A percentile compares a stretch with the other conserved stretches of the same genome.
Conservation (phyloP, 2,113 vertebrate species). For the Sphyrna mokarran region DNA sequence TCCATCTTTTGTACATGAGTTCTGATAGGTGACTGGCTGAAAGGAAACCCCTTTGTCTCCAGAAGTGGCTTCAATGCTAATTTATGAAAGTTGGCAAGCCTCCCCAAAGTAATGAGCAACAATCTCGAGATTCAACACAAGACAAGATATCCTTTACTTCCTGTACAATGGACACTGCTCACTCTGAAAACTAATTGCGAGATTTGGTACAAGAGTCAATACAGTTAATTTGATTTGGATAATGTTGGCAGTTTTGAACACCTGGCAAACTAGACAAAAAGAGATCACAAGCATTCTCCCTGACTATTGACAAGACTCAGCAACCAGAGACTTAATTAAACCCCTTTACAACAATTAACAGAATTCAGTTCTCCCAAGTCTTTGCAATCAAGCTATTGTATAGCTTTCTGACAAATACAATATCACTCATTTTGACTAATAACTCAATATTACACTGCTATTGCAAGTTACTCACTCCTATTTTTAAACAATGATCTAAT, state of each 20-base stretch:
- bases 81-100: neutral
- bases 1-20: neutral
- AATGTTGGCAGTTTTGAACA: neutral
- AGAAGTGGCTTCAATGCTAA: neutral
- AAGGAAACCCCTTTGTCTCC: neutral
- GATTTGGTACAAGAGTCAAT: neutral
- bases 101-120: neutral
- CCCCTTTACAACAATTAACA: neutral
- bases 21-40: slow-evolving; percentile 5
- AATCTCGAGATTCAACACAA: neutral
- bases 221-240: neutral
- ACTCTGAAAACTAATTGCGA: neutral
- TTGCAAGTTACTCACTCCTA: neutral
- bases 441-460: neutral
- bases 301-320: neutral
- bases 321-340: neutral
- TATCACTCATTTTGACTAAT: neutral
- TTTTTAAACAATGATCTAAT: neutral
- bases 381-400: neutral
- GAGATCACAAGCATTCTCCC: neutral
- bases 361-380: neutral
- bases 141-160: neutral
- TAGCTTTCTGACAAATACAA: neutral
- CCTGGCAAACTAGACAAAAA: neutral
- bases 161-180: neutral